A percentile compares a stretch with the other conserved stretches of the same genome.
phyloP scores from a whole-genome alignment of 2,888 invertebrate genomes.

The Thymelicus lineola region DNA sequence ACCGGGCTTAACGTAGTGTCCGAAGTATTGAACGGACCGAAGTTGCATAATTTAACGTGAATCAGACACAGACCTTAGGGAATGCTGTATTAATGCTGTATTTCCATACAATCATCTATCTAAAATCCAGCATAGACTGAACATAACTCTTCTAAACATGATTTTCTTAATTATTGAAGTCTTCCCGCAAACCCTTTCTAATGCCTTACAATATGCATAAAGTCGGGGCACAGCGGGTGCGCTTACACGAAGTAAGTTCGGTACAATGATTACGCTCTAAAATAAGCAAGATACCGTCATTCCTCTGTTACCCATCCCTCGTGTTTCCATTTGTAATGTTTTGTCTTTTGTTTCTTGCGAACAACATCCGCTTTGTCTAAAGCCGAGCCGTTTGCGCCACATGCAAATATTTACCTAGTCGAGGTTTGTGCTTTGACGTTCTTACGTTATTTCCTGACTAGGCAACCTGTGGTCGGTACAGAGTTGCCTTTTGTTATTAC shows the following conservation, averaged over 20 bases:
- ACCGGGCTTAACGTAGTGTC: too few relatives aligned
- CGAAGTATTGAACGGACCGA: too few relatives aligned
- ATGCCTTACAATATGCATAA: neutral
- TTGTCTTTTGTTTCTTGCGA: constrained; percentile 72
- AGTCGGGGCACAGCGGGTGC: neutral
- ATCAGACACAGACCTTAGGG: too few relatives aligned
- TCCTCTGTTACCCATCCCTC: constrained; percentile 49
- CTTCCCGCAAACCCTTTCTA: neutral
- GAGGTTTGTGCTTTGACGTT: constrained; percentile 65
- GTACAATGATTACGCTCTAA: constrained; percentile 30
- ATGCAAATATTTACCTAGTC: constrained; percentile 71
- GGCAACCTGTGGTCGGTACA: constrained; percentile 43
- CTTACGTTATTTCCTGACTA: constrained; percentile 65
- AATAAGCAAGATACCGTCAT: constrained; percentile 44
- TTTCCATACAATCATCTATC: neutral
- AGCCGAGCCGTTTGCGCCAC: constrained; percentile 61
- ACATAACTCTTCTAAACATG: neutral
- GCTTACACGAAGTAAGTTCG: constrained; percentile 11
- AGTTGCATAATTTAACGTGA: too few relatives aligned
- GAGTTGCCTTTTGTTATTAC: neutral
- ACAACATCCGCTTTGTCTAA: constrained; percentile 69
- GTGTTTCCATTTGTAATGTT: constrained; percentile 66
- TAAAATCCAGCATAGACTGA: neutral
- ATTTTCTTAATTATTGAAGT: neutral
- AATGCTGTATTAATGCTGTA: neutral